These are phyloP conservation scores for Pempheris klunzingeri DNA, from an alignment of 2,797 vertebrate species.

Conservation along the genomic window DNA sequence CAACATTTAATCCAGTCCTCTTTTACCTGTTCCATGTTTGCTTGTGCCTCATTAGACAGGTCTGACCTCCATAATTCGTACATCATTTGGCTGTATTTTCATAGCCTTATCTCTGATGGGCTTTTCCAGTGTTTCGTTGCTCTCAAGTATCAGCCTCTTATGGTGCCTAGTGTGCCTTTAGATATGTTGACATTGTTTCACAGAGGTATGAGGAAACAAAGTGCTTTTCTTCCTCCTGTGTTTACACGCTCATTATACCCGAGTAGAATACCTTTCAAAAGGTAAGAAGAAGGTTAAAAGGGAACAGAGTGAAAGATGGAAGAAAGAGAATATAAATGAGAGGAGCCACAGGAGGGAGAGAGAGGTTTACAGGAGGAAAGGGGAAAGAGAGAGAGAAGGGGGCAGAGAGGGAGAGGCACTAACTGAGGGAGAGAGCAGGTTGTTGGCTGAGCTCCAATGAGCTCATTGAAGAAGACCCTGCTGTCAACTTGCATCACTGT, in stretches of 20 bases:
- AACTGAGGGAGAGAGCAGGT: slow-evolving; percentile 61
- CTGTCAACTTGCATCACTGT: slow-evolving; percentile 71
- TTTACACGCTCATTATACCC: slow-evolving; percentile 63
- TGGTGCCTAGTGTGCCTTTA: slow-evolving; percentile 52
- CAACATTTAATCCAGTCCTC: background rate
- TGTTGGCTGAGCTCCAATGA: slow-evolving; percentile 76
- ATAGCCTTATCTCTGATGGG: slow-evolving; percentile 7
- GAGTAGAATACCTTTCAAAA: slow-evolving; percentile 43
- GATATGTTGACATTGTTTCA: slow-evolving; percentile 39
- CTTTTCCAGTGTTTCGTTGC: slow-evolving; percentile 19
- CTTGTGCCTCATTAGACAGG: slow-evolving; percentile 16
- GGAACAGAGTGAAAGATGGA: slow-evolving; percentile 15
- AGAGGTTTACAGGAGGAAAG: slow-evolving; percentile 20
- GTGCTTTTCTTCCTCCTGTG: slow-evolving; percentile 35
- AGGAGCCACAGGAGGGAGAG: slow-evolving; percentile 51
- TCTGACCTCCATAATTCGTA: slow-evolving; percentile 20
- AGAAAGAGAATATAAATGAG: slow-evolving; percentile 66
- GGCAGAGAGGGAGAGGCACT: slow-evolving; percentile 31
- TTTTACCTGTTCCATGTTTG: slow-evolving; percentile 9
- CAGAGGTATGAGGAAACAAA: slow-evolving; percentile 28
- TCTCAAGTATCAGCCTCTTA: slow-evolving; percentile 27
- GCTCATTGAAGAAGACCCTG: slow-evolving; percentile 73
- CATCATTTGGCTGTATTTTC: slow-evolving; percentile 28
- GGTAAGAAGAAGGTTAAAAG: slow-evolving; percentile 51
- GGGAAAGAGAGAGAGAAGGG: background rate